Base-by-base conservation (phyloP, 2,797 vertebrate genomes). In the Gymnodraco acuticeps region DNA sequence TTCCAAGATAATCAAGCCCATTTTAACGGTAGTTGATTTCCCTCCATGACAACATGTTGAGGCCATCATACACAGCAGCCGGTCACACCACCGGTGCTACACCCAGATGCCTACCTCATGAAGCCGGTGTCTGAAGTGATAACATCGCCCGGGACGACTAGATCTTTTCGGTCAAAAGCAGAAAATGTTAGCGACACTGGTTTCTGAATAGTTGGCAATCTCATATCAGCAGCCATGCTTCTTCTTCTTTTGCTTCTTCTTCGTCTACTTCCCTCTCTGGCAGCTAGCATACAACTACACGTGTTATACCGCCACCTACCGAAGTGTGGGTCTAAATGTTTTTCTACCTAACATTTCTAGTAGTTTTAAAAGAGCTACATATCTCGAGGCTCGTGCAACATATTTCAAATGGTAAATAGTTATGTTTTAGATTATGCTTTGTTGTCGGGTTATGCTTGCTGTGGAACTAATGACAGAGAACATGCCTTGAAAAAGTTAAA, bases 91-190 rank as follows among this genome's bases (percentile, higher is more conserved):
- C 12, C 52, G 3, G 1, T 5, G 3, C n/a, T 4, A 31, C 19
- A 13, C 6, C 0, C 52, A 4, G 11, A 33, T 1, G 50, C 84
- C 7, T 64, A 99, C 98, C 98, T 96, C 98, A 99, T 99, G 78
- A 98, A 99, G 11, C 97, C 98, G 0, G 96, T 96, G 87, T 99
- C 98, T n/a, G 97, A 96, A 20, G 98, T 99, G 85, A 99, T 99
- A 2, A 97, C 96, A 94, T 99, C 98, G 2, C 98, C 98, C 0
- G 97, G 98, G 0, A 96, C 96, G 19, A 99, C 98, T 69, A 99
- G 75, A 70, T 97, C 96, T 76, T 95, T 96, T 46, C 93, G 91
- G 2, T 88, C 81, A 0, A 87, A 87, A 5, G 82, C 77, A 70
- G 86, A 82, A 56, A 17, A 20, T 0, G 84, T 51, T 0, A 90